Evolutionary conservation across 2,888 invertebrate species (phyloP), one percentile per base, ranked within the genome.

Genomic region (Odontothrips loti): DNA sequence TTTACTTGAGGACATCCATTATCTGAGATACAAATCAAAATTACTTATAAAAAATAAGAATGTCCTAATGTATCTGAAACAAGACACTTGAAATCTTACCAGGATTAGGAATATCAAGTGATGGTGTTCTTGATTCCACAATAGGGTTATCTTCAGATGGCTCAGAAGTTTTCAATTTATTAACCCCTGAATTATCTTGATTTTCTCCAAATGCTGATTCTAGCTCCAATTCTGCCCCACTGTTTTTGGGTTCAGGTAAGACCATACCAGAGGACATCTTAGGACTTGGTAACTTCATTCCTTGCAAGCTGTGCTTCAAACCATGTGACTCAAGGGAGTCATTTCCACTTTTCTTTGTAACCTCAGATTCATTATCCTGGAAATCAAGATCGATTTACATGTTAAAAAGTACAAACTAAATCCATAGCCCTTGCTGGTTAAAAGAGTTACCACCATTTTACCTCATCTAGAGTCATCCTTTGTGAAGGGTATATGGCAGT

Each of bases 1-100:
- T 88, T 88, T 27, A 51, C 81, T n/a, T 47, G 58, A 80, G 79
- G 80, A 12, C 68, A n/a, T 12, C 12, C 23, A 27, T 27, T 27
- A 27, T 12, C 68, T 75, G 27, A 75, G 27, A 23, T 8, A 0
- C n/a, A 75, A 75, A 75, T 8, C 2, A 75, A 23, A 27, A 75
- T 27, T 1, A 68, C 9, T 20, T 68, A 23, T 23, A 12, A 27
- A 8, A 23, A 68, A n/a, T 9, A 3, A 8, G 0, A 1, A 23
- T 23, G 68, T 27, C 9, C 23, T 8, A 27, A n/a, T 12, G 27
- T 27, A 11, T 12, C 23, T 12, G 27, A 68, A 23, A 10, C 0
- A 11, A 23, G 9, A 75, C 9, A 75, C 6, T 12, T 12, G 20
- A 27, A 27, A 23, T 23, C 23, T 75, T 27, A n/a, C 23, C 27